Evolutionary conservation across 1,140 invertebrate species (phyloP), one percentile per base, ranked within the genome.

Genomic region (Papilio polytes): DNA sequence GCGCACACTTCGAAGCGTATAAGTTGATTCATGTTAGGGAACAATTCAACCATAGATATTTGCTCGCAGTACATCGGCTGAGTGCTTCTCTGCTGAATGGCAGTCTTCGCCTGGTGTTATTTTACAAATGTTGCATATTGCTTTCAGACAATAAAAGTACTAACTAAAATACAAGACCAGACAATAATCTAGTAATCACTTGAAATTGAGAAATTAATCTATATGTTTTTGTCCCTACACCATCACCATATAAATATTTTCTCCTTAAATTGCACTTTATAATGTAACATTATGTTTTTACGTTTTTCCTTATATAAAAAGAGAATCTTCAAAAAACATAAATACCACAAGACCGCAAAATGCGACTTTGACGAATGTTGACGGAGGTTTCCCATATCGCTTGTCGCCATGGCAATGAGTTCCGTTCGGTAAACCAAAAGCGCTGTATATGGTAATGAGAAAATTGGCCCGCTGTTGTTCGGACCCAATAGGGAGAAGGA

Each of bases 11-110:
- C 93, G n/a, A 96, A 86, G 77, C 89, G 87, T 8, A 96, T 88
- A 41, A 87, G 78, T 81, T 95, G 94, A 80, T 91, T 93, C 46
- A 94, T 88, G 41, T 94, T 94, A 6, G 96, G 96, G 83, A 96
- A 96, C 84, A 95, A 87, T 80, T 96, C 95, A 0, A 92, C 89
- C 53, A 96, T 91, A 0, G 90, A 93, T 63, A 96, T 82, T 82
- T 91, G 89, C 85, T 96, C 95, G 51, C 92, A 92, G 85, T 92
- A 96, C 36, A 82, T 84, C 22, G 95, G 95, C 78, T 93, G 87
- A 26, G 85, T 85, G 18, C 82, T 93, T 51, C 87, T 83, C 77
- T 89, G 89, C 73, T 94, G 91, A 3, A 92, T 84, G 31, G 88
- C 86, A 7, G 95, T 95, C 85, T 91, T 94, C 1, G 86, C 94